Conservation (phyloP, 2,113 vertebrate genomes). For the Scytalopus superciliaris region DNA sequence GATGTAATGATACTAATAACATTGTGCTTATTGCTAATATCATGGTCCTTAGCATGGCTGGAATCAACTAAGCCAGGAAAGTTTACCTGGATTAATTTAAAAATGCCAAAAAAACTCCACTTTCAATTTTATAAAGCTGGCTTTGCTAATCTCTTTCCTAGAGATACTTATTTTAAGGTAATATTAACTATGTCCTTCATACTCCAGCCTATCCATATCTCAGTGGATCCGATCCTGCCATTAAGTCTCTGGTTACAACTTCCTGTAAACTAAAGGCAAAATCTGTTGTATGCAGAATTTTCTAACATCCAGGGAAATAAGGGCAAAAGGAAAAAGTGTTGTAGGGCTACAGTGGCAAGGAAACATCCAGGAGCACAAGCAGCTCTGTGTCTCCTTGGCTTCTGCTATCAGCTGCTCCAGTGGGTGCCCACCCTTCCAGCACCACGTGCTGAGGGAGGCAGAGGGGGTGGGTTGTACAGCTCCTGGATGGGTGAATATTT, state of each 20-base stretch:
- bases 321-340: background rate
- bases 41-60: background rate
- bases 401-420: background rate
- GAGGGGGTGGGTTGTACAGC: background rate
- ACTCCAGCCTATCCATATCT: background rate
- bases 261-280: background rate
- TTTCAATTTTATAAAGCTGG: background rate
- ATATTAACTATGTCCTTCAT: background rate
- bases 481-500: background rate
- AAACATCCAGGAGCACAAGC: background rate
- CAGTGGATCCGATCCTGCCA: background rate
- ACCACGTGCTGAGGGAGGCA: background rate
- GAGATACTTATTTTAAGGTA: background rate
- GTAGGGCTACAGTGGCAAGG: background rate
- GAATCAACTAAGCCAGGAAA: slow-evolving; percentile 31
- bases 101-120: background rate
- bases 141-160: background rate
- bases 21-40: slow-evolving; percentile 57
- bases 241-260: background rate
- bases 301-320: background rate
- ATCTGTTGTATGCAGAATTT: background rate
- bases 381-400: background rate
- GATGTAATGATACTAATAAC: slow-evolving; percentile 59
- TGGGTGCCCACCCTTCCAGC: background rate
- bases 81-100: slow-evolving; percentile 40